phyloP scores from a whole-genome alignment of 2,113 vertebrate species.

The Pollimyrus isidori region DNA sequence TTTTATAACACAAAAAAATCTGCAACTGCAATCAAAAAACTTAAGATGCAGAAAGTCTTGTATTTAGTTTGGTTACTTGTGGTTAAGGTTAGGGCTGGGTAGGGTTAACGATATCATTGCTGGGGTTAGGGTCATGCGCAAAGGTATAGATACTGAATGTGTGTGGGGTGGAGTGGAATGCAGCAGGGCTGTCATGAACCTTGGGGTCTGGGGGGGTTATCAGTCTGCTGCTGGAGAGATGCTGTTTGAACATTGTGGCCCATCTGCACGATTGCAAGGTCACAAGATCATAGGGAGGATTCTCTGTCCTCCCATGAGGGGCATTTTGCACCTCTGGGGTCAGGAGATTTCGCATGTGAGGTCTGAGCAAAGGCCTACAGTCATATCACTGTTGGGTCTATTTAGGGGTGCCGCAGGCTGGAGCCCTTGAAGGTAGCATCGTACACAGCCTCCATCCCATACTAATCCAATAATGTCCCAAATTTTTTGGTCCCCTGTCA shows the following conservation, averaged over 20 bases:
- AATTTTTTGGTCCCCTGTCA: not conserved
- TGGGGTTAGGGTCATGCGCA: not conserved
- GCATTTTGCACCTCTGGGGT: not conserved
- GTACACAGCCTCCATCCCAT: not conserved
- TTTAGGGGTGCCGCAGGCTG: not conserved
- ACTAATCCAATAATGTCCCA: not conserved
- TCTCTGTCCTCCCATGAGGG: not conserved
- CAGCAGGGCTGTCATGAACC: constrained; percentile 7
- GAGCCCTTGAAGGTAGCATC: not conserved
- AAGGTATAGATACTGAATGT: not conserved
- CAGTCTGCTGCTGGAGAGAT: not conserved
- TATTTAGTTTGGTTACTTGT: not conserved
- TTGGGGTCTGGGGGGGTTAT: constrained; percentile 32
- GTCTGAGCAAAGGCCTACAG: not conserved
- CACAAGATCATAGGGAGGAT: not conserved
- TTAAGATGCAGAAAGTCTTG: not conserved
- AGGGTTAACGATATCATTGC: not conserved
- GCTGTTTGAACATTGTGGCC: not conserved
- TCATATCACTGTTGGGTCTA: not conserved
- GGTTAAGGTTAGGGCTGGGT: not conserved
- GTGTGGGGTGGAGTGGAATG: constrained; percentile 10
- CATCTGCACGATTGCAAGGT: not conserved
- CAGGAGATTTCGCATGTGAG: not conserved
- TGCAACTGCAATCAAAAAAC: not conserved
- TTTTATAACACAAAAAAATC: not conserved